Evolutionary conservation across 2,113 vertebrate genomes (phyloP).

Genomic region (Nematolebias whitei): DNA sequence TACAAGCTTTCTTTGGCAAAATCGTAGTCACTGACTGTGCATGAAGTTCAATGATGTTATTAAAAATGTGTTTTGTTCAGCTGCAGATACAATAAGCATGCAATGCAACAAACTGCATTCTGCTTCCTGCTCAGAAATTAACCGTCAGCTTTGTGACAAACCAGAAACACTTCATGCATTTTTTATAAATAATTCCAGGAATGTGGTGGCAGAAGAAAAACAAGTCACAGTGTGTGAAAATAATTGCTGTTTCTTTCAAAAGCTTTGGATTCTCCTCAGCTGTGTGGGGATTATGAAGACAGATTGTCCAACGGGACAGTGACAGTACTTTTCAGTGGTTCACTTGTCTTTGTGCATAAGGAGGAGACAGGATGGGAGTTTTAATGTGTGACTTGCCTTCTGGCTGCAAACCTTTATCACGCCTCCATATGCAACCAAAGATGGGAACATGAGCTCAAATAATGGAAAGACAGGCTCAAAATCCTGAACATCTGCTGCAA

Average conservation of each 20-base stretch:
- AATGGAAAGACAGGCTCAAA: conserved; percentile 6
- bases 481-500: neutral
- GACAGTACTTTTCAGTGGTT: conserved; percentile 40
- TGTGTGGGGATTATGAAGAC: conserved; percentile 51
- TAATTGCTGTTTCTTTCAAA: conserved; percentile 27
- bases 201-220: conserved; percentile 12
- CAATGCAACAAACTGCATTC: neutral
- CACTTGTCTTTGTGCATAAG: conserved; percentile 42
- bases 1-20: neutral
- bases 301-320: conserved; percentile 29
- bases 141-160: neutral
- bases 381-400: conserved; percentile 36
- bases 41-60: neutral
- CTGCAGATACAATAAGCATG: neutral
- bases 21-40: neutral
- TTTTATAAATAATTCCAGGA: conserved; percentile 11
- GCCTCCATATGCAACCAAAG: conserved; percentile 11
- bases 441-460: neutral
- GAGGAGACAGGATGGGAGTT: conserved; percentile 16
- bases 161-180: conserved; percentile 14
- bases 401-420: conserved; percentile 43
- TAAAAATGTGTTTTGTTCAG: neutral
- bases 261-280: conserved; percentile 10
- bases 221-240: conserved; percentile 21
- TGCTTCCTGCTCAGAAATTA: conserved; percentile 2